A percentile compares a stretch with the other conserved stretches of the same genome.
Evolutionary conservation across 2,888 invertebrate genomes (phyloP).

Genomic region (Pyrgus malvae): DNA sequence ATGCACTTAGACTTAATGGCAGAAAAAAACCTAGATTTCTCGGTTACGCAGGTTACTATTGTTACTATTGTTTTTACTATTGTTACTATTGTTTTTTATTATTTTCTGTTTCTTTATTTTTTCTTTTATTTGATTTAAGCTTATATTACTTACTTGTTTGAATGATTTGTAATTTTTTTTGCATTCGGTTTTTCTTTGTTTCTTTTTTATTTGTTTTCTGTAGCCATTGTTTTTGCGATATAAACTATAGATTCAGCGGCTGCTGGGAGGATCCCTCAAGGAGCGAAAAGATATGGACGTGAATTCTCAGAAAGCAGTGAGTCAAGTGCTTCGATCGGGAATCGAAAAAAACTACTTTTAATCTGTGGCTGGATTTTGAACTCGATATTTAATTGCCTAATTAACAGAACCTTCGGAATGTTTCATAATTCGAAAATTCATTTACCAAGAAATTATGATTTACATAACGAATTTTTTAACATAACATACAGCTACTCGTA

Average conservation of each 20-base stretch:
- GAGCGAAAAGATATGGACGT: slow-evolving; percentile 85
- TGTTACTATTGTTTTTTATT: no score
- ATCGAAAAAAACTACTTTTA: slow-evolving; percentile 14
- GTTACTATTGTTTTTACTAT: no score
- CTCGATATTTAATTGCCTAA: slow-evolving; percentile 14
- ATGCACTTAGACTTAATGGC: no score
- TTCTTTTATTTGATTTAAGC: no score
- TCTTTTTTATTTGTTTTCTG: slow-evolving; percentile 50
- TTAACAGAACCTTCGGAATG: no score
- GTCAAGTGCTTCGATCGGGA: slow-evolving; percentile 53
- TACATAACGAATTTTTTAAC: no score
- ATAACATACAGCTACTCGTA: no score
- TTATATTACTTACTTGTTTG: not conserved
- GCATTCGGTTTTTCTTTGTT: slow-evolving; percentile 35
- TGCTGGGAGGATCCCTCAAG: slow-evolving; percentile 87
- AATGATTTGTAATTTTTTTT: slow-evolving; percentile 15
- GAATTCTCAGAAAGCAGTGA: slow-evolving; percentile 86
- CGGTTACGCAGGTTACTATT: no score
- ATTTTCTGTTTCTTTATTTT: no score
- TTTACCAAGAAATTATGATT: no score
- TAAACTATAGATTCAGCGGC: slow-evolving; percentile 84
- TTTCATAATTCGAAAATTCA: no score
- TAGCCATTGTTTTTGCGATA: slow-evolving; percentile 51
- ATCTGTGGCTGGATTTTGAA: slow-evolving; percentile 26
- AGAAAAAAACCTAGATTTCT: no score